Conservation (phyloP, 2,797 vertebrate species). For the Chiloscyllium punctatum region DNA sequence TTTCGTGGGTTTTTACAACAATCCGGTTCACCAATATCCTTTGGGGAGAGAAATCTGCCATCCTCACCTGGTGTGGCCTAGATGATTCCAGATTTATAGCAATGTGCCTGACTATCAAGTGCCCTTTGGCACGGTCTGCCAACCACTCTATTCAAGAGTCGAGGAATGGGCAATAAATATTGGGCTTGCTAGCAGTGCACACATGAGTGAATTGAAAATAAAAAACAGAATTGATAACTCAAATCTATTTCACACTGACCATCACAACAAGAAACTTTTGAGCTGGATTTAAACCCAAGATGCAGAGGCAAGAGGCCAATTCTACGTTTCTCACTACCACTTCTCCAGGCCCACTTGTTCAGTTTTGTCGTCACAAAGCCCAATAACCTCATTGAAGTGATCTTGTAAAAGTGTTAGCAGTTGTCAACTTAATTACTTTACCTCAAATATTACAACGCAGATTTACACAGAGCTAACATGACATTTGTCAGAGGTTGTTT, state of each 20-base stretch:
- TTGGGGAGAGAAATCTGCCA: too few species aligned
- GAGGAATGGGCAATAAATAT: too few species aligned
- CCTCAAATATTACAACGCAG: background rate
- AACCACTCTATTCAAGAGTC: too few species aligned
- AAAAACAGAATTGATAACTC: background rate
- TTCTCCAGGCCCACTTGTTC: background rate
- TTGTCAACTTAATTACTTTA: background rate
- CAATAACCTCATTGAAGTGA: background rate
- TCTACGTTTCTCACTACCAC: background rate
- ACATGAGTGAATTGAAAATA: too few species aligned
- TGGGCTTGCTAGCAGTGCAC: too few species aligned
- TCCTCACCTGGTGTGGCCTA: too few species aligned
- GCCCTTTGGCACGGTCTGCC: too few species aligned
- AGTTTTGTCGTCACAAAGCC: background rate
- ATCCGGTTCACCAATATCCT: too few species aligned
- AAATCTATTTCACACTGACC: background rate
- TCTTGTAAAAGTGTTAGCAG: background rate
- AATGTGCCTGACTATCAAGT: too few species aligned
- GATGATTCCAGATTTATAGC: too few species aligned
- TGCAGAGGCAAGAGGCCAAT: background rate
- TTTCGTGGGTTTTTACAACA: too few species aligned
- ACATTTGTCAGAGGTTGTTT: background rate
- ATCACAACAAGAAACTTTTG: background rate
- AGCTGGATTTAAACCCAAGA: background rate
- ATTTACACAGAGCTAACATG: background rate